These are phyloP conservation scores for Cactoblastis cactorum DNA, from an alignment of 2,888 invertebrate genomes.

Conservation along the genomic window DNA sequence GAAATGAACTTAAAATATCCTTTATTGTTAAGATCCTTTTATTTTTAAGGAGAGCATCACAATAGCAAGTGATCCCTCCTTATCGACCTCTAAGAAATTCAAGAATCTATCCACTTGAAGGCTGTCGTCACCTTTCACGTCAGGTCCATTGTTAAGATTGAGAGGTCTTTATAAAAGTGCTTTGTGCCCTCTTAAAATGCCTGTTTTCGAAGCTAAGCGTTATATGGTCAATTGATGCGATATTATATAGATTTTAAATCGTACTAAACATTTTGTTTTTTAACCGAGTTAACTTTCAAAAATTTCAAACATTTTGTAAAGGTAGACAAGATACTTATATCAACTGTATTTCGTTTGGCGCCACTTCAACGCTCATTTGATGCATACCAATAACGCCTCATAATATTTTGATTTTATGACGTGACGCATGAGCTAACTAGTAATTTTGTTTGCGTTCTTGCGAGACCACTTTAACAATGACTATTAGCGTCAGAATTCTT, in stretches of 20 bases:
- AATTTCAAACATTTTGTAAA: background rate
- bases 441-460: background rate
- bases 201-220: conserved; percentile 24
- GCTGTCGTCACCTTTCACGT: conserved; percentile 40
- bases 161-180: conserved; percentile 46
- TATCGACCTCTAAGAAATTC: conserved; percentile 27
- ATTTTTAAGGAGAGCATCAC: background rate
- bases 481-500: conserved; percentile 27
- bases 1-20: background rate
- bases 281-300: no score
- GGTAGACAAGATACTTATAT: background rate
- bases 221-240: background rate
- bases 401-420: background rate
- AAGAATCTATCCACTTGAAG: conserved; percentile 27
- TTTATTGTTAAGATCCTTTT: background rate
- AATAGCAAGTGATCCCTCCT: conserved; percentile 2
- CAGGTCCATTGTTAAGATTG: conserved; percentile 43
- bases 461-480: conserved; percentile 15
- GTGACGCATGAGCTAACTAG: background rate
- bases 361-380: background rate
- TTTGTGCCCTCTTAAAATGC: conserved; percentile 47
- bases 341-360: background rate
- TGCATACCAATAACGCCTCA: background rate
- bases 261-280: no score
- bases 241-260: background rate